These are phyloP conservation scores for Patiria pectinifera DNA, from an alignment of 53 echinoderm and acorn worm species.

Conservation along the genomic window DNA sequence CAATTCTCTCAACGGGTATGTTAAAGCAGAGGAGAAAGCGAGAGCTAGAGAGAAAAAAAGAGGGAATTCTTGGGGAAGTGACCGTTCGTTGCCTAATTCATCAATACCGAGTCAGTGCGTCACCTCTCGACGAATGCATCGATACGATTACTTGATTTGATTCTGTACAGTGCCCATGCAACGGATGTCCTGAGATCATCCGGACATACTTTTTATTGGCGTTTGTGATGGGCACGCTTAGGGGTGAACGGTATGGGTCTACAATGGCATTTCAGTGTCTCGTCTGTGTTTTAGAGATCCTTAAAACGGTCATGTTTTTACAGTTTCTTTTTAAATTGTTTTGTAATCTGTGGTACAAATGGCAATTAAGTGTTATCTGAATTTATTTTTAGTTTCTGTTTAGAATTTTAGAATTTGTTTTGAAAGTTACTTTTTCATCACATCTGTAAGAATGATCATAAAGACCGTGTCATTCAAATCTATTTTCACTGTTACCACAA, in stretches of 20 bases:
- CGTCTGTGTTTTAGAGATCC: too few relatives aligned
- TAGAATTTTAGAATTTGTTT: too few relatives aligned
- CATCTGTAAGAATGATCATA: too few relatives aligned
- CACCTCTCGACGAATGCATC: neutral
- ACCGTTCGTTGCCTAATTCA: neutral
- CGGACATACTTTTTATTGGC: constrained; percentile 8
- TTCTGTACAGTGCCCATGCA: neutral
- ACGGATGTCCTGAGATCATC: neutral
- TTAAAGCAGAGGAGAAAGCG: neutral
- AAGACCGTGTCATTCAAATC: too few relatives aligned
- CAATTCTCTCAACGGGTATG: neutral
- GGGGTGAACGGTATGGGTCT: neutral
- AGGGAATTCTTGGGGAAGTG: neutral
- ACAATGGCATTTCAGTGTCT: too few relatives aligned
- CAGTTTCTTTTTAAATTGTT: too few relatives aligned
- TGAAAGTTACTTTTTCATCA: too few relatives aligned
- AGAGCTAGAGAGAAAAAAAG: neutral
- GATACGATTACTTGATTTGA: neutral
- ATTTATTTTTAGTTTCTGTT: too few relatives aligned
- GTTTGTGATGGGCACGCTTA: neutral
- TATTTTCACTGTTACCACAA: too few relatives aligned
- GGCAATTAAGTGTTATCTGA: too few relatives aligned
- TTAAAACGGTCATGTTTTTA: too few relatives aligned
- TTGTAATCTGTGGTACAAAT: too few relatives aligned
- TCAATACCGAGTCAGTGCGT: neutral